phyloP scores from a whole-genome alignment of 1,140 invertebrate genomes.

The Planococcus citri region DNA sequence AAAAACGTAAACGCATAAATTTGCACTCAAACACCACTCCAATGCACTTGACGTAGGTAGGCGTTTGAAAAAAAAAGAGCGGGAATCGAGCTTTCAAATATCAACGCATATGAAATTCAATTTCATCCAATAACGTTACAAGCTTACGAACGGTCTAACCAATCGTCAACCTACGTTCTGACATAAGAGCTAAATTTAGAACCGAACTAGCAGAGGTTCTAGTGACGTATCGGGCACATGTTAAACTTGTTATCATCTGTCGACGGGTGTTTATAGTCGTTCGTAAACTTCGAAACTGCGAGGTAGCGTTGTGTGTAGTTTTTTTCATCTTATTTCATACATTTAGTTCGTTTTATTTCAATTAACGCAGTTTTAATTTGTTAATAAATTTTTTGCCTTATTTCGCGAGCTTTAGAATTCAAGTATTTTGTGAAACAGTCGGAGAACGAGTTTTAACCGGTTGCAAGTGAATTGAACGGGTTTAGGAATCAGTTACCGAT shows the following conservation, averaged over 20 bases:
- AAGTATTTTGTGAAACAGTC: not conserved
- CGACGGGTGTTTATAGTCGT: not conserved
- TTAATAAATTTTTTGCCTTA: not conserved
- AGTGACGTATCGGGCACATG: not conserved
- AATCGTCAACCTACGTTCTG: not conserved
- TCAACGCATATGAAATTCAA: not conserved
- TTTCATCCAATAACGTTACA: not conserved
- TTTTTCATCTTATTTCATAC: not conserved
- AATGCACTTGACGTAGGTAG: not conserved
- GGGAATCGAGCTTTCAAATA: not conserved
- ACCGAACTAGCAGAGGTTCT: not conserved
- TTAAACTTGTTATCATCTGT: not conserved
- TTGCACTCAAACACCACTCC: not conserved
- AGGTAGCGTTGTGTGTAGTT: not conserved
- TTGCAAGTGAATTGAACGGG: not conserved
- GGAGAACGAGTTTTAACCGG: not conserved
- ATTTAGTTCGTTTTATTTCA: not conserved
- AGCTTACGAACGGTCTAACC: not conserved
- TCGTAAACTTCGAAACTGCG: not conserved
- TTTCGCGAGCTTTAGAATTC: not conserved
- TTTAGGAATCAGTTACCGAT: too few species aligned
- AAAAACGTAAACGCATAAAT: conserved; percentile 4
- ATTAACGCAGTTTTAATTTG: not conserved
- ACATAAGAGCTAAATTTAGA: not conserved
- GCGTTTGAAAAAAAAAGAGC: not conserved